Evolutionary conservation across 2,113 vertebrate genomes (phyloP).

Genomic region (Balaeniceps rex): DNA sequence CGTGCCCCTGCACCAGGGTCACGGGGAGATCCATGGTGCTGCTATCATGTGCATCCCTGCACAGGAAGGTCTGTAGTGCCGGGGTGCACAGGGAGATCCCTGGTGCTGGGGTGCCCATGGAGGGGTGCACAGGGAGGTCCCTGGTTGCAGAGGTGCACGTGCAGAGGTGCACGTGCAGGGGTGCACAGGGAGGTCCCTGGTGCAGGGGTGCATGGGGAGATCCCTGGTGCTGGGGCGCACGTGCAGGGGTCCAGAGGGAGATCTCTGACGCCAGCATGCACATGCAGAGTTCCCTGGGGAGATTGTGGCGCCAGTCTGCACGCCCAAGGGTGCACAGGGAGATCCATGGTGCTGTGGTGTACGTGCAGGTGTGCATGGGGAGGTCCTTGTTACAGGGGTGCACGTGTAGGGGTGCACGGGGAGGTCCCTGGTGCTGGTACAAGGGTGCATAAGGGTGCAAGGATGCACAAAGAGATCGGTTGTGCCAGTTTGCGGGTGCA

Average conservation of each 20-base stretch:
- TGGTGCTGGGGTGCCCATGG: too few relatives aligned
- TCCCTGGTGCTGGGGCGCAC: too few relatives aligned
- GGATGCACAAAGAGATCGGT: not conserved
- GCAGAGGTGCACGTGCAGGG: not conserved
- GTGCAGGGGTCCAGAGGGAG: not conserved
- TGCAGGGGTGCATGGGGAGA: not conserved
- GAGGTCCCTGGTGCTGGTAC: not conserved
- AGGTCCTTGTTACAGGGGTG: too few relatives aligned
- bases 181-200: too few relatives aligned
- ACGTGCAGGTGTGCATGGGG: not conserved
- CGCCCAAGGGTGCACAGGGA: too few relatives aligned
- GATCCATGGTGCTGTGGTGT: too few relatives aligned
- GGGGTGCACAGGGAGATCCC: not conserved
- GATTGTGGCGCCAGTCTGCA: not conserved
- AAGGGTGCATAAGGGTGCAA: too few relatives aligned
- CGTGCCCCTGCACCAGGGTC: too few relatives aligned
- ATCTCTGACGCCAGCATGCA: too few relatives aligned
- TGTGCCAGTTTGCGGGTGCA: not conserved
- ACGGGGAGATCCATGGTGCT: too few relatives aligned
- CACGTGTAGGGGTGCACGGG: not conserved
- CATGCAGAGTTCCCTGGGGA: rapidly evolving
- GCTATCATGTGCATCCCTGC: not conserved
- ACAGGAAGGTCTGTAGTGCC: not conserved
- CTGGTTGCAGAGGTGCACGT: too few relatives aligned
- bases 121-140: not conserved